Conservation (phyloP, 2,888 invertebrate genomes). For the Steinernema carpocapsae region DNA sequence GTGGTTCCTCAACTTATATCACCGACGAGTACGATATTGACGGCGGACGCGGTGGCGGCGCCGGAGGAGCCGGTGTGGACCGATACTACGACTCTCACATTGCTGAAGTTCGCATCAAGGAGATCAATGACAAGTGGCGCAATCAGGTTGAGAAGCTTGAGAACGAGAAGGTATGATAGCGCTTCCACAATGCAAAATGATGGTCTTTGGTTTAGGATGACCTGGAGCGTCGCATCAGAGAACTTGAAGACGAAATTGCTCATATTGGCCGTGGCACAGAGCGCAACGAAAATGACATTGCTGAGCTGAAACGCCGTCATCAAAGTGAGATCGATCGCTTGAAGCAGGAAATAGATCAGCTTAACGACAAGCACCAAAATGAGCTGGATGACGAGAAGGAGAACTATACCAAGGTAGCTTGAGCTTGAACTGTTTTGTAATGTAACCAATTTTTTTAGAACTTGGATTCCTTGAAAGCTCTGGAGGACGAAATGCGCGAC, state of each 20-base stretch:
- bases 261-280: conserved; percentile 61
- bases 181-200: conserved; percentile 13
- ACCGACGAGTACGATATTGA: conserved; percentile 40
- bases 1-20: too few species aligned
- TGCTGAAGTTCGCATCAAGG: conserved; percentile 56
- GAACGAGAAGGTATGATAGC: conserved; percentile 59
- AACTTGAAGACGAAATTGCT: conserved; percentile 64
- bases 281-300: conserved; percentile 57
- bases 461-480: conserved; percentile 54
- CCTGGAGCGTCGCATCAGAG: conserved; percentile 61
- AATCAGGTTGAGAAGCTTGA: conserved; percentile 63
- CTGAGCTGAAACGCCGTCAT: conserved; percentile 62
- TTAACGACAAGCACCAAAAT: conserved; percentile 64
- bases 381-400: conserved; percentile 67
- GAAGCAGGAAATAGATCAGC: conserved; percentile 58
- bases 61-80: conserved; percentile 20
- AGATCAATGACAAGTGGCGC: conserved; percentile 67
- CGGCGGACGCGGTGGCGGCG: conserved; percentile 36
- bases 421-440: background rate
- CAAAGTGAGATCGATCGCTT: conserved; percentile 64
- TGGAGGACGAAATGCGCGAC: conserved; percentile 63
- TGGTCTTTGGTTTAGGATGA: conserved; percentile 48
- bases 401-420: conserved; percentile 54
- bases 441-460: conserved; percentile 41
- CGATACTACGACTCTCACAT: conserved; percentile 63